Evolutionary conservation across 1,140 invertebrate species (phyloP).

Genomic region (Hirudo medicinalis): DNA sequence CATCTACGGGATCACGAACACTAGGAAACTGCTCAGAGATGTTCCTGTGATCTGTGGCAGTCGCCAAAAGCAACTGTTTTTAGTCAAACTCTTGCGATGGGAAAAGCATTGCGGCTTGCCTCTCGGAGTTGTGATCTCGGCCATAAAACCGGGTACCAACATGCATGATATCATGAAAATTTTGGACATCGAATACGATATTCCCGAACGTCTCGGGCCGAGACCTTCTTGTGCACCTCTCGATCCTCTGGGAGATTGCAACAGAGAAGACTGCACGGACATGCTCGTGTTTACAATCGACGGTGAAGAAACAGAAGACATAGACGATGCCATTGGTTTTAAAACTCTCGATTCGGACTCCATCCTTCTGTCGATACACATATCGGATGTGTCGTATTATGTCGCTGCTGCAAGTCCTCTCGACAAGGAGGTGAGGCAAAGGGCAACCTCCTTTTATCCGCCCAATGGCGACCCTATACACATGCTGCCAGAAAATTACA

Average conservation of each 20-base stretch:
- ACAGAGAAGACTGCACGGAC: constrained; percentile 33
- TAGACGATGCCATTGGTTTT: constrained; percentile 83
- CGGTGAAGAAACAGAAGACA: constrained; percentile 87
- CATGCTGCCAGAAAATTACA: constrained; percentile 38
- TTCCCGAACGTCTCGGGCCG: constrained; percentile 21
- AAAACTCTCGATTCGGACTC: constrained; percentile 22
- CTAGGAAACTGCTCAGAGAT: no score
- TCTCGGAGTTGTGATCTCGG: constrained; percentile 32
- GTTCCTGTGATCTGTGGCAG: no score
- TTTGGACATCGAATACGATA: constrained; percentile 29
- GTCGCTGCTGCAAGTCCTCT: constrained; percentile 29
- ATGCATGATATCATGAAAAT: constrained; percentile 27
- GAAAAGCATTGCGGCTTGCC: constrained; percentile 27
- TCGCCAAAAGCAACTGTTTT: constrained; percentile 29
- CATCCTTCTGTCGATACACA: constrained; percentile 34
- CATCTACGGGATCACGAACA: no score
- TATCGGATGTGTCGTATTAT: constrained; percentile 36
- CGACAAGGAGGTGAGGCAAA: constrained; percentile 32
- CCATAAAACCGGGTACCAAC: constrained; percentile 26
- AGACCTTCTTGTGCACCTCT: not conserved
- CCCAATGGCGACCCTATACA: constrained; percentile 31
- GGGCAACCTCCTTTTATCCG: constrained; percentile 29
- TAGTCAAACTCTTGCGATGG: constrained; percentile 35
- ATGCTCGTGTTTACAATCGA: constrained; percentile 82
- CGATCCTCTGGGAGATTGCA: no score